Evolutionary conservation across 2,797 vertebrate genomes (phyloP).

Genomic region (Momotus momota): DNA sequence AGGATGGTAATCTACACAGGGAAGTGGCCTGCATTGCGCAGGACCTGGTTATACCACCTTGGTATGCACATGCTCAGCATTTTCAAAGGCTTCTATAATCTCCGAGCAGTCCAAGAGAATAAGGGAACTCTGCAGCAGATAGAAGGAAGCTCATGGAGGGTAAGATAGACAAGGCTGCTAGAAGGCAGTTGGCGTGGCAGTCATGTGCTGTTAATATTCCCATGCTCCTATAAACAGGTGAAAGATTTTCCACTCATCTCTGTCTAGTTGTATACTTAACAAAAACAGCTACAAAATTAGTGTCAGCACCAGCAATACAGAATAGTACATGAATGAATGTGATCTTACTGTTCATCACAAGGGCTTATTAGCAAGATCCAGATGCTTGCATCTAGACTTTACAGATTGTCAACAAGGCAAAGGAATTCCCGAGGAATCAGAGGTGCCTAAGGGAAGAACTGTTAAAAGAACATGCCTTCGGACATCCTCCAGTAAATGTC

Average conservation of each 20-base stretch:
- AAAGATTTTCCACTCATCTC: neutral
- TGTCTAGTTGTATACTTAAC: neutral
- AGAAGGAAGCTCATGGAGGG: neutral
- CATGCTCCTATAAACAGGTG: neutral
- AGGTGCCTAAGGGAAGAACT: neutral
- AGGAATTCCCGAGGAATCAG: neutral
- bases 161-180: neutral
- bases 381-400: neutral
- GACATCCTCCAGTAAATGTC: neutral
- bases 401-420: neutral
- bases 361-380: neutral
- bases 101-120: neutral
- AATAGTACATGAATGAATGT: neutral
- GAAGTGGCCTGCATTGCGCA: neutral
- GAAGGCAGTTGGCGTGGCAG: neutral
- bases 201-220: neutral
- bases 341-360: neutral
- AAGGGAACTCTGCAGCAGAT: neutral
- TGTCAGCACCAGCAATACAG: neutral
- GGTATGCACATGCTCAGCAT: neutral
- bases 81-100: neutral
- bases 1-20: neutral
- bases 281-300: neutral
- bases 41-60: neutral
- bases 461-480: neutral